Evolutionary conservation across 2,888 invertebrate species (phyloP), one percentile per base, ranked within the genome.

Genomic region (Cenopis cana): DNA sequence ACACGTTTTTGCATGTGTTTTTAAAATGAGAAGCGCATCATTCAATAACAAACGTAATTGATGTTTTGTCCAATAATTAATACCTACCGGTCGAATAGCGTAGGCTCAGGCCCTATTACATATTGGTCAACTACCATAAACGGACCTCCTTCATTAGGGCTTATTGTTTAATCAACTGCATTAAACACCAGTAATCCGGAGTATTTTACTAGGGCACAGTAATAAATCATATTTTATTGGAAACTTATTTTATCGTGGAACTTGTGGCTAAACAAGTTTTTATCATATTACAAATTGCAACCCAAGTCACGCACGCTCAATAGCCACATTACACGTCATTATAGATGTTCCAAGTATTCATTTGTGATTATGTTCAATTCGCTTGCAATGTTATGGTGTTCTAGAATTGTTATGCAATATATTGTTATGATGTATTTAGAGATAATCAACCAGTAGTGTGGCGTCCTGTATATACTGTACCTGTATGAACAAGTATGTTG

Each of bases 351-450:
- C 50, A 49, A 74, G 74, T 77, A 68, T 75, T 69, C 68, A 73
- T 75, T 75, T 75, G 74, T 73, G 73, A 72, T 71, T 73, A 75
- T 75, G 76, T 75, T 74, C 50, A 73, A 74, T 77, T 75, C 75
- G 78, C 77, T 76, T 79, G 74, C 72, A 71, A 67, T 68, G 75
- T 74, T 79, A 81, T 80, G 82, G 84, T 67, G 56, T 71, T 60
- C 55, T 67, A 29, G 67, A 50, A 46, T 50, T 55, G 66, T 55
- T 71, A 61, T 71, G 66, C 55, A 59, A 59, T 65, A 55, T 36
- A 12, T 11, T 57, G 57, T 64, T 69, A 20, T 60, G 12, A 61
- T 24, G 8, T 68, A 61, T 41, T 68, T 36, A 36, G 20, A 20
- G 5, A 59, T 66, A 8, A 18, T 20, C 14, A 24, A 38, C 5